phyloP scores from a whole-genome alignment of 2,888 invertebrate genomes.

The Rhingia rostrata region DNA sequence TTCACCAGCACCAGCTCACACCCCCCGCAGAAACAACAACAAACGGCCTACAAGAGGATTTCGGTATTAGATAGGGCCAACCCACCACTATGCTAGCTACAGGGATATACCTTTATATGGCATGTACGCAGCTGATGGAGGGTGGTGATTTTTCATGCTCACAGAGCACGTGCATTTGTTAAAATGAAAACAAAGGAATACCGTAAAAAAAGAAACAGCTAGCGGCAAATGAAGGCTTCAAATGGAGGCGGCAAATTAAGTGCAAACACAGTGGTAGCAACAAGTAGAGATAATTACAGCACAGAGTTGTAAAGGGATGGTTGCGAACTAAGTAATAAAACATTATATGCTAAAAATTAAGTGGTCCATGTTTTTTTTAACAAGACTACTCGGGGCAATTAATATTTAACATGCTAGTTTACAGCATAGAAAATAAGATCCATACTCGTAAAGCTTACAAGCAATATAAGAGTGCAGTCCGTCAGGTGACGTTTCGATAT shows the following conservation, averaged over 20 bases:
- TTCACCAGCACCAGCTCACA: slow-evolving; percentile 12
- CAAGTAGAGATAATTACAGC: background rate
- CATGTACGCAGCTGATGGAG: background rate
- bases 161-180: slow-evolving; percentile 31
- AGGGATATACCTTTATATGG: background rate
- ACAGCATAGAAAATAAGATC: no score
- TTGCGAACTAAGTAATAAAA: no score
- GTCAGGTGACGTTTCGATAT: no score
- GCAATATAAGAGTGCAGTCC: no score
- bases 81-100: background rate
- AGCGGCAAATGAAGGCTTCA: background rate
- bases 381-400: no score
- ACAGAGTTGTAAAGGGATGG: no score
- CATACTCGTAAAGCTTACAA: no score
- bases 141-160: slow-evolving; percentile 11
- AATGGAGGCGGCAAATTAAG: slow-evolving; percentile 4
- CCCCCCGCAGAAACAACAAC: slow-evolving; percentile 1
- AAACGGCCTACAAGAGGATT: slow-evolving; percentile 43
- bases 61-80: slow-evolving; percentile 8
- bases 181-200: slow-evolving; percentile 29
- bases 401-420: no score
- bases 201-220: background rate
- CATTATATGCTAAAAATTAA: no score
- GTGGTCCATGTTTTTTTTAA: no score
- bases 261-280: slow-evolving; percentile 2